Percentiles rank a stretch among this genome's conserved stretches.
Conservation (phyloP, 2,797 vertebrate species). For the Etheostoma nigrum region DNA sequence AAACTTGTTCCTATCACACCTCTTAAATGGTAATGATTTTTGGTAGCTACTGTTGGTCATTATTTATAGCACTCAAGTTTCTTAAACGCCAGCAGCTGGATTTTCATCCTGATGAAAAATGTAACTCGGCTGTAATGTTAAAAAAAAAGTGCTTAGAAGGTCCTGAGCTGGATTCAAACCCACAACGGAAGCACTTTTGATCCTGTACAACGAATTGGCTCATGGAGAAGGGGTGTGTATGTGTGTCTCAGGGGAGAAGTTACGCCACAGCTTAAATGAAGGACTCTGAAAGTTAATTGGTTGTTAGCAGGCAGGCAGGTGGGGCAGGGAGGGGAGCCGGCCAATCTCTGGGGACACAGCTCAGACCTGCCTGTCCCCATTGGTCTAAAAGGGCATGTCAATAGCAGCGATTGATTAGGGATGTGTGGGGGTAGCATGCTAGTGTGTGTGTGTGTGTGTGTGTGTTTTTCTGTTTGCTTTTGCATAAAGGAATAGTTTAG, state of each 20-base stretch:
- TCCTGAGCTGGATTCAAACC: constrained; percentile 9
- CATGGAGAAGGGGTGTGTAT: constrained; percentile 14
- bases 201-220: constrained; percentile 26
- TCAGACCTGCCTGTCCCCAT: constrained; percentile 48
- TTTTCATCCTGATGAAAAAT: constrained; percentile 11
- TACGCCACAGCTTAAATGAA: constrained; percentile 42
- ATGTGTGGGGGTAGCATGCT: constrained; percentile 29
- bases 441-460: neutral
- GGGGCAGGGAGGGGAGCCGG: constrained; percentile 29
- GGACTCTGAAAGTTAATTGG: constrained; percentile 67
- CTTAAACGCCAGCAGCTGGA: neutral
- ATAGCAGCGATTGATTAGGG: constrained; percentile 64
- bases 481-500: constrained; percentile 5
- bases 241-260: constrained; percentile 46
- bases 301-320: constrained; percentile 60
- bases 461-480: neutral
- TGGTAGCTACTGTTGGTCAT: neutral
- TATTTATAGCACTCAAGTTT: neutral
- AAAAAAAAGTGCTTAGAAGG: neutral
- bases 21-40: neutral
- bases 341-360: constrained; percentile 54
- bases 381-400: constrained; percentile 61
- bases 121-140: neutral
- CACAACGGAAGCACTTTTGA: constrained; percentile 15
- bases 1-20: neutral